Evolutionary conservation across 2,113 vertebrate genomes (phyloP).

Genomic region (Hyaena hyaena): DNA sequence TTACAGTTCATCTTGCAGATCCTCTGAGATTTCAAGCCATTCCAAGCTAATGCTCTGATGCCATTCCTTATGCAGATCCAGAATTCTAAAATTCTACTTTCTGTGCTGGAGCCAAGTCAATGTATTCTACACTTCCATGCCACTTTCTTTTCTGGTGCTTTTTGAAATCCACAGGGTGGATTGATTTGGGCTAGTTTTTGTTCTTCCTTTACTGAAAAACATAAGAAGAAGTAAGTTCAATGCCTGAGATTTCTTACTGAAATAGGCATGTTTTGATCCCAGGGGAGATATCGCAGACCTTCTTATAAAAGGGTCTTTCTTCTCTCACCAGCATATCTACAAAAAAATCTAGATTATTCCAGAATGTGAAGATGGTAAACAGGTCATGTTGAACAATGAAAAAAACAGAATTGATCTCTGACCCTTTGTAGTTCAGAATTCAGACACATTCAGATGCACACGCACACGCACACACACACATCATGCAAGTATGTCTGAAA

Average conservation of each 20-base stretch:
- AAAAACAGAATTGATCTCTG: not conserved
- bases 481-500: not conserved
- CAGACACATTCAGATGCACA: not conserved
- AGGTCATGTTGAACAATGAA: not conserved
- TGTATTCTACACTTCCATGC: slow-evolving; percentile 91
- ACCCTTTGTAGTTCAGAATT: not conserved
- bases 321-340: slow-evolving; percentile 50
- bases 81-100: slow-evolving; percentile 58
- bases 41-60: slow-evolving; percentile 88
- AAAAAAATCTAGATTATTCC: slow-evolving; percentile 68
- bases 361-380: not conserved
- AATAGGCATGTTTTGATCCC: not conserved
- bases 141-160: slow-evolving; percentile 89
- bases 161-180: slow-evolving; percentile 97
- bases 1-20: slow-evolving; percentile 88
- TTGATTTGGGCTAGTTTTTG: slow-evolving; percentile 92
- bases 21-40: slow-evolving; percentile 89
- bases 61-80: slow-evolving; percentile 70
- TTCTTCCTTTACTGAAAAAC: slow-evolving; percentile 90
- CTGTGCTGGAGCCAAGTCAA: slow-evolving; percentile 67
- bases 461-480: not conserved
- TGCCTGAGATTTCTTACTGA: not conserved
- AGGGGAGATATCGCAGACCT: not conserved
- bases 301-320: slow-evolving; percentile 26
- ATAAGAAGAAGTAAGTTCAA: slow-evolving; percentile 75